Conservation (phyloP, 2,113 vertebrate species). For the Oxygymnocypris stewartii region DNA sequence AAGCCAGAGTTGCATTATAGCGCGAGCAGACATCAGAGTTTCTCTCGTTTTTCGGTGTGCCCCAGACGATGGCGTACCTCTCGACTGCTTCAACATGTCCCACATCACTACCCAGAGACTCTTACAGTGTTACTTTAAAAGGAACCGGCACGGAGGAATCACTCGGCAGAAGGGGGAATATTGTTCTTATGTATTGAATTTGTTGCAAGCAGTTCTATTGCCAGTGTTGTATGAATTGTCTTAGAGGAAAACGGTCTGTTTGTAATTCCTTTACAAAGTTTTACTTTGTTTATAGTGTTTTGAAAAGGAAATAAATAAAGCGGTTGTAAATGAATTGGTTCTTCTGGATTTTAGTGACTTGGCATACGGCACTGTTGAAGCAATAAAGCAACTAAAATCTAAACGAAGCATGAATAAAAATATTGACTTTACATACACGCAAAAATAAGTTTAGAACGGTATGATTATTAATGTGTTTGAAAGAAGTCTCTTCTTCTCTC, state of each 20-base stretch:
- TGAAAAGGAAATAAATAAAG: constrained; percentile 72
- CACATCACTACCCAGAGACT: constrained; percentile 56
- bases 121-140: constrained; percentile 66
- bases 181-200: constrained; percentile 55
- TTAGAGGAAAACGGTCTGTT: constrained; percentile 61
- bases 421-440: not conserved
- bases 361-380: not conserved
- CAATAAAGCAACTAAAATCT: not conserved
- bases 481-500: not conserved
- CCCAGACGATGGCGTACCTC: constrained; percentile 8
- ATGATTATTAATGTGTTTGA: not conserved
- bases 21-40: constrained; percentile 56
- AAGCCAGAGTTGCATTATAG: constrained; percentile 83
- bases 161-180: constrained; percentile 43
- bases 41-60: not conserved
- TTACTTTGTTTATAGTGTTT: constrained; percentile 75
- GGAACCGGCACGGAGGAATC: constrained; percentile 32
- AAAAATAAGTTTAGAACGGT: not conserved
- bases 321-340: constrained; percentile 41
- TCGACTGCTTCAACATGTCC: constrained; percentile 40
- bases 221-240: constrained; percentile 58
- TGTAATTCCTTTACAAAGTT: constrained; percentile 60
- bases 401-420: no score
- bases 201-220: constrained; percentile 53
- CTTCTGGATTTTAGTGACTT: not conserved